Base-by-base conservation (phyloP, 2,888 invertebrate species). In the Ormyrus pomaceus region DNA sequence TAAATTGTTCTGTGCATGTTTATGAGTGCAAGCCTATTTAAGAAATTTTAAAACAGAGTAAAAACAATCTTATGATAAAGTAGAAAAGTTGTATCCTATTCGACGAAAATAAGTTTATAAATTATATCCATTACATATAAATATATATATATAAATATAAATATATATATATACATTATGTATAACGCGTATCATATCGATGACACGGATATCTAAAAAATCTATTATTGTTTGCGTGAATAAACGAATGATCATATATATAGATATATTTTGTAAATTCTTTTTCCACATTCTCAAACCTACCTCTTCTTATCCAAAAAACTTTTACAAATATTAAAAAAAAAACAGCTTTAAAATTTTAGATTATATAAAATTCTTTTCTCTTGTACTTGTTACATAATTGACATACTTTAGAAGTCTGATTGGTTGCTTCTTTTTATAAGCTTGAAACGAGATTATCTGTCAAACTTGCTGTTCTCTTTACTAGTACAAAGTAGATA, bases 191-290 rank as follows among this genome's bases (percentile, higher is more conserved):
- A 82, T 78, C 80, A 83, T 82, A 83, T 82, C 74, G 83, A 83
- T 83, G 82, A 80, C 84, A 86, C 83, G 84, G 81, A 86, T 86
- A 86, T 87, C 82, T 84, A 86, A 70, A 81, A 82, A 86, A 86
- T 86, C 85, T 86, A 86, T 86, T 84, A 85, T 87, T 88, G 86
- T 88, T 87, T 86, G 86, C 85, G 87, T 86, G 87, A 88, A 88
- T 88, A 88, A 88, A 88, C 83, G 85, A 83, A 86, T 86, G 86
- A 88, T 87, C 82, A 86, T 86, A 64, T 81, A 81, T 77, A 81
- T 64, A 61, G 6, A 46, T 10, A 50, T 45, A 61, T 51, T 46
- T 53, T 64, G 45, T 53, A 10, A 46, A 34, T 34, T 34, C 34
- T 34, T 34, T 34, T 34, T 34, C 34, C 34, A 34, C 34, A 4